These are phyloP conservation scores for Cyanoramphus novaezelandiae DNA, from an alignment of 2,113 vertebrate genomes.

Conservation along the genomic window DNA sequence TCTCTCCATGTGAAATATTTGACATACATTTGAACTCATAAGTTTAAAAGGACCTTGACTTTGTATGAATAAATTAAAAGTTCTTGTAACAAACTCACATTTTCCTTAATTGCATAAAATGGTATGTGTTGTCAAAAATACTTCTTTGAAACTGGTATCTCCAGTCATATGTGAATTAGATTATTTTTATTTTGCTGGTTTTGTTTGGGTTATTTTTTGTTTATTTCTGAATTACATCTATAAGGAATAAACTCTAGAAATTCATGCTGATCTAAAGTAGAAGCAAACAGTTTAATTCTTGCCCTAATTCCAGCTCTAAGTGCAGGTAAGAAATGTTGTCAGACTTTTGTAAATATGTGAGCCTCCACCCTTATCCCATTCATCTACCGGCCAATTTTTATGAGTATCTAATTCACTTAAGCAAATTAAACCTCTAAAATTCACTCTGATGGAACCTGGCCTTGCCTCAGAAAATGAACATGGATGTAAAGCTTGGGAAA, in stretches of 20 bases:
- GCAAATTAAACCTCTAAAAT: not conserved
- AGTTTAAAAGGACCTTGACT: not conserved
- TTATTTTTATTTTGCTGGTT: not conserved
- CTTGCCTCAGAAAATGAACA: not conserved
- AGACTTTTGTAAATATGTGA: not conserved
- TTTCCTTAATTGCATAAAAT: not conserved
- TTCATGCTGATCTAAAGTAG: not conserved
- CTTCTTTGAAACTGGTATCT: not conserved
- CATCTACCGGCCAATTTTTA: not conserved
- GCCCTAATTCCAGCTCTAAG: not conserved
- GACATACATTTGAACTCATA: not conserved
- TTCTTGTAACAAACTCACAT: not conserved
- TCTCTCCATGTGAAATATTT: not conserved
- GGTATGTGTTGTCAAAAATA: not conserved
- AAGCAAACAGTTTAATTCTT: not conserved
- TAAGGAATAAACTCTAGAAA: not conserved
- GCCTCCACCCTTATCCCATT: not conserved
- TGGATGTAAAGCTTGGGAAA: not conserved
- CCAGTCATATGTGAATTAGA: not conserved
- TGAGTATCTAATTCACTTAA: not conserved
- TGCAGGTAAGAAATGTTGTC: not conserved
- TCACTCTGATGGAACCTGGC: not conserved
- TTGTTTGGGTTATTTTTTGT: not conserved
- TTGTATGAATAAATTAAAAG: not conserved
- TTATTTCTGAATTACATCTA: not conserved